A percentile compares a stretch with the other conserved stretches of the same genome.
phyloP scores from a whole-genome alignment of 2,797 vertebrate species.

The Premnoplex brunnescens region DNA sequence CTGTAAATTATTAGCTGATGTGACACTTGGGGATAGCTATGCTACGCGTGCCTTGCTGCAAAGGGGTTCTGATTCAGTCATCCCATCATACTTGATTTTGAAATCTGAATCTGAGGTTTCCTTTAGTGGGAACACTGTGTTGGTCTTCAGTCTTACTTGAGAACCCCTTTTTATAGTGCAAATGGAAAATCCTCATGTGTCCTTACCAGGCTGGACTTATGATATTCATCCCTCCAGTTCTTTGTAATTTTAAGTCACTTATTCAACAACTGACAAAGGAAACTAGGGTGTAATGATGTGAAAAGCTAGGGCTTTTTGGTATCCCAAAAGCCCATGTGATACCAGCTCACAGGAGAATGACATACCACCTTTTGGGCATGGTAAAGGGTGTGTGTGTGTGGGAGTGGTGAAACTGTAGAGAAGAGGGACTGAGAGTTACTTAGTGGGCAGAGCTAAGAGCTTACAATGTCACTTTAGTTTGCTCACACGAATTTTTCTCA shows the following conservation, averaged over 20 bases:
- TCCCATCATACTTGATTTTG: background rate
- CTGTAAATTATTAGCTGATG: background rate
- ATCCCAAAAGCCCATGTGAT: background rate
- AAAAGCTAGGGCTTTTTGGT: background rate
- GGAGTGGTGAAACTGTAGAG: background rate
- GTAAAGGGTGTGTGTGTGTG: background rate
- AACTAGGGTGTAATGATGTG: background rate
- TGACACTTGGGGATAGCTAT: background rate
- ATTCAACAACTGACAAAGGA: background rate
- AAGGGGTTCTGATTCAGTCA: background rate
- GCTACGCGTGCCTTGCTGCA: background rate
- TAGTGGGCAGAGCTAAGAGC: background rate
- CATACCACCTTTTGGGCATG: background rate
- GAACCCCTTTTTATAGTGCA: background rate
- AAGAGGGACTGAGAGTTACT: background rate
- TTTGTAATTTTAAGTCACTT: background rate
- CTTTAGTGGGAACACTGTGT: background rate
- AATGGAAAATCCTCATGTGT: background rate
- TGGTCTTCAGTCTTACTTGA: background rate
- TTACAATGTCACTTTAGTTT: background rate
- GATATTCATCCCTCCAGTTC: background rate
- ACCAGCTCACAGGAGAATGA: background rate
- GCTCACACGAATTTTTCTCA: background rate
- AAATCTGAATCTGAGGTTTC: background rate
- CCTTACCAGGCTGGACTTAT: background rate